Base-by-base conservation (phyloP, 2,113 vertebrate species). In the Eupsittula cactorum region DNA sequence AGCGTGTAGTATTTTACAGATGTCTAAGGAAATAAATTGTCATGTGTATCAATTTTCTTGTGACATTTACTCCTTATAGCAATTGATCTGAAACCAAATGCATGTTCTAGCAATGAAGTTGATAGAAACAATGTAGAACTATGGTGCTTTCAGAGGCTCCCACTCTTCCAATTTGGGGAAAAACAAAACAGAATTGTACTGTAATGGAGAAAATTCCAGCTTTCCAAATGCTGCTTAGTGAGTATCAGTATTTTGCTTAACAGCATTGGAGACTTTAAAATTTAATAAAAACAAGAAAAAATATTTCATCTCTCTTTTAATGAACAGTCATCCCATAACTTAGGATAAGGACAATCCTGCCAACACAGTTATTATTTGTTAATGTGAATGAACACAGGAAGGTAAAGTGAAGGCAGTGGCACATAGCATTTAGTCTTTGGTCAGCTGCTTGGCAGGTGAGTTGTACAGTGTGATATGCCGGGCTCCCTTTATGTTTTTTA, bases 61-160 rank as follows among this genome's bases (percentile, higher is more conserved):
- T 88, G 93, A 70, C 84, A 94, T 94, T 90, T 94, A 57, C 28
- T 88, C 75, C 74, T 88, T 90, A 86, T 13, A 93, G 76, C 33
- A 95, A 93, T 70, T 93, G 93, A 94, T 96, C 82, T 94, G 94
- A 95, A 94, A 96, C 78, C 55, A 93, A 94, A 93, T 0, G 9
- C 50, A 63, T 78, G 82, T 90, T 97, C 84, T 71, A 94, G 68
- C 82, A 96, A 95, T 94, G 95, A 96, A 70, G 20, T 9, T 86
- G 82, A 73, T 71, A 67, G 81, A 82, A 95, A 90, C 67, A 81
- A 85, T 37, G n/a, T 77, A 81, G 65, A 95, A 86, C 28, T 49
- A 37, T 24, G 29, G 10, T 67, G 46, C 12, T 74, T 81, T 88
- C 87, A 83, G 59, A 82, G 20, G 16, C 49, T 91, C 9, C 15